phyloP scores from a whole-genome alignment of 2,113 vertebrate genomes.

The Glaucidium brasilianum region DNA sequence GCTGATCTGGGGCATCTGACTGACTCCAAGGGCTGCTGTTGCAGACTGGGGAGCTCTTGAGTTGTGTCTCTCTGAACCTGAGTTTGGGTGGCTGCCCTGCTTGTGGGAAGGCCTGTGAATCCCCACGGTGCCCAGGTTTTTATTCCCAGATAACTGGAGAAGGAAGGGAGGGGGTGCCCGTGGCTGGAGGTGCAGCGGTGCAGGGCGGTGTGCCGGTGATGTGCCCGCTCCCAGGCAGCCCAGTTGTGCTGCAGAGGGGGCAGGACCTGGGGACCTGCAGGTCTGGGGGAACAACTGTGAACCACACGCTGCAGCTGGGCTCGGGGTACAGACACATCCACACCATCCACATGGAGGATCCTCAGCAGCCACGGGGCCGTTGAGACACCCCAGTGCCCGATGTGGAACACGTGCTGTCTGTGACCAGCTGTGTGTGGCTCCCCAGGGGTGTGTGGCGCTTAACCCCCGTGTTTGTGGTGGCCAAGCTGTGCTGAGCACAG shows the following conservation, averaged over 20 bases:
- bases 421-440: not conserved
- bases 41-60: not conserved
- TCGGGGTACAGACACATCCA: rapidly evolving
- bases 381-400: not conserved
- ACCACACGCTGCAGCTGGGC: rapidly evolving
- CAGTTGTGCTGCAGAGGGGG: not conserved
- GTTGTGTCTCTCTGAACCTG: not conserved
- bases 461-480: rapidly evolving
- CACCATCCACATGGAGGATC: not conserved
- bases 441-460: not conserved
- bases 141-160: not conserved
- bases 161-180: not conserved
- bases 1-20: not conserved
- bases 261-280: rapidly evolving
- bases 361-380: not conserved
- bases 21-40: not conserved
- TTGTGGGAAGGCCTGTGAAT: not conserved
- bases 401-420: not conserved
- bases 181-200: not conserved
- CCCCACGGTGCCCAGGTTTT: rapidly evolving
- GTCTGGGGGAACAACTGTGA: not conserved
- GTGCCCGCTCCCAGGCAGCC: not conserved
- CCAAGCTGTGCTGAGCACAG: not conserved
- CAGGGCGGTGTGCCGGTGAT: rapidly evolving
- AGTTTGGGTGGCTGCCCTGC: not conserved